Conservation (phyloP, 2,888 invertebrate species). For the Prosapia bicincta region DNA sequence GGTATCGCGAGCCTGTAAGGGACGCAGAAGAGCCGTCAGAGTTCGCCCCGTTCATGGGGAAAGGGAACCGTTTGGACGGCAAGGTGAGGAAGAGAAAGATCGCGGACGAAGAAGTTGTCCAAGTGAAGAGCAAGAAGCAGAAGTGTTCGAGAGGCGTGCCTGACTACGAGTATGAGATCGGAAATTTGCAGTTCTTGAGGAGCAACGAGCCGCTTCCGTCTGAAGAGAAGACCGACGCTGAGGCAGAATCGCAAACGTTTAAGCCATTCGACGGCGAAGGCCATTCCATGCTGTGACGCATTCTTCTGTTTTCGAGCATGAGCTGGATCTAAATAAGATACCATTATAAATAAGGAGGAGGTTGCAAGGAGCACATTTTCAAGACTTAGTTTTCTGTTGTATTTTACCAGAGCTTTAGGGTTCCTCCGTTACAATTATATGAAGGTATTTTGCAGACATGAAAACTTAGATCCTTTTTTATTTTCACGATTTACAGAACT, state of each 20-base stretch:
- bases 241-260: slow-evolving; percentile 18
- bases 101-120: slow-evolving; percentile 41
- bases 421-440: no score
- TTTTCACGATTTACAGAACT: no score
- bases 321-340: no score
- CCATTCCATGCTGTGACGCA: slow-evolving; percentile 12
- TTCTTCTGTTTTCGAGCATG: no score
- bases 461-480: no score
- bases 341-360: no score
- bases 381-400: no score
- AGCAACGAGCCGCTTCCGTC: slow-evolving; percentile 44
- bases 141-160: slow-evolving; percentile 82
- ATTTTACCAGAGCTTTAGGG: no score
- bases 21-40: slow-evolving; percentile 57
- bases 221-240: slow-evolving; percentile 27
- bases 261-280: slow-evolving; percentile 28
- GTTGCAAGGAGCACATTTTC: no score
- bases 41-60: slow-evolving; percentile 72
- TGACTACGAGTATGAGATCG: slow-evolving; percentile 86
- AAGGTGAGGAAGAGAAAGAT: slow-evolving; percentile 50
- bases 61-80: slow-evolving; percentile 70
- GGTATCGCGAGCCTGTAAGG: slow-evolving; percentile 74
- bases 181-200: slow-evolving; percentile 79
- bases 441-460: no score
- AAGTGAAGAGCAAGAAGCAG: slow-evolving; percentile 41